Conservation (phyloP, 2,113 vertebrate species). For the Platichthys flesus region DNA sequence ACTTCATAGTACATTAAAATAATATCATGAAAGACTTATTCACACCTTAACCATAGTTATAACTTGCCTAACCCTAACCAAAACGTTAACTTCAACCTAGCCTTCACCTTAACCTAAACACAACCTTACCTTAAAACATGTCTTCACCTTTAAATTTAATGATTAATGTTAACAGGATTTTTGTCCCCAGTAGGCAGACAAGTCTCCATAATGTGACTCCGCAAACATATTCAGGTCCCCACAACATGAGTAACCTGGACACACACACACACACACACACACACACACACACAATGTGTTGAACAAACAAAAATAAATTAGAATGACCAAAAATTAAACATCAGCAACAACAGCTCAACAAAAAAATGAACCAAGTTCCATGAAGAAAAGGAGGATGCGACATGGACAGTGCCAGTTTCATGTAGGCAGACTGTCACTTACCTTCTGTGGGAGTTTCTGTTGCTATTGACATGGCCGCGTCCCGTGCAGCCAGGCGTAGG, state of each 20-base stretch:
- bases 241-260: background rate
- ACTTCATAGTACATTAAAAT: no score
- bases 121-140: no score
- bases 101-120: no score
- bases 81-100: no score
- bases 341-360: background rate
- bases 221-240: no score
- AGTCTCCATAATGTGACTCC: no score
- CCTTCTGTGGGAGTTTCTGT: constrained; percentile 99
- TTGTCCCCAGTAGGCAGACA: no score
- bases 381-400: constrained; percentile 13
- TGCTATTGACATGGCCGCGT: constrained; percentile 99
- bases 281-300: background rate
- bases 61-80: no score
- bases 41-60: no score
- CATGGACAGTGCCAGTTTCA: constrained; percentile 39
- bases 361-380: constrained; percentile 16
- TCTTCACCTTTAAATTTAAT: no score
- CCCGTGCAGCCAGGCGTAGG: constrained; percentile 99
- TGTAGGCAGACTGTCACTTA: constrained; percentile 81
- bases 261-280: background rate
- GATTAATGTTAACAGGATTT: no score
- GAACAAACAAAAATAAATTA: constrained; percentile 26
- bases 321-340: background rate
- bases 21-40: no score